Conservation (phyloP, 1,140 invertebrate species). For the Ceratoteleas bidentatus region DNA sequence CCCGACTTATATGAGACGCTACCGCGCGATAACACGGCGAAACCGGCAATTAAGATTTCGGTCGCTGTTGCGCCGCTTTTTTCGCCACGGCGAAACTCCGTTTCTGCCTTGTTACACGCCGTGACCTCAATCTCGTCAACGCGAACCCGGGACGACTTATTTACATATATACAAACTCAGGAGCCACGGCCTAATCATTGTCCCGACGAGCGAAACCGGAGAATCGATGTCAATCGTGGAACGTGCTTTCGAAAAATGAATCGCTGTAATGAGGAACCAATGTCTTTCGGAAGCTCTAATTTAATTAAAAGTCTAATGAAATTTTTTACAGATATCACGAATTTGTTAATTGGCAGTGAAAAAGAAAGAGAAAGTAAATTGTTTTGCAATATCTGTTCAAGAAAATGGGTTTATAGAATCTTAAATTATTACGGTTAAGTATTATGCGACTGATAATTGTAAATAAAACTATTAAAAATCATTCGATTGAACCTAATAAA, state of each 20-base stretch:
- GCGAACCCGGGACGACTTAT: slow-evolving; percentile 36
- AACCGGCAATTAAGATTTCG: slow-evolving; percentile 66
- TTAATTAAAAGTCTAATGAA: no score
- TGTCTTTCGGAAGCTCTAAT: no score
- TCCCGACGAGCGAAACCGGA: slow-evolving; percentile 6
- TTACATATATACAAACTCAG: slow-evolving; percentile 31
- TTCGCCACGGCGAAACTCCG: slow-evolving; percentile 25
- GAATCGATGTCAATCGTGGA: slow-evolving; percentile 1
- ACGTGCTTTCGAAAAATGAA: not conserved
- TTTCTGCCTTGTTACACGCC: slow-evolving; percentile 23
- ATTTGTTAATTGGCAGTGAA: no score
- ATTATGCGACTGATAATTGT: no score
- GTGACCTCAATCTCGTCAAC: slow-evolving; percentile 18
- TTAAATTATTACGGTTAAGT: no score
- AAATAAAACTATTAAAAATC: no score
- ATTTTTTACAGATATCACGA: no score
- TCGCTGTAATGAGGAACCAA: no score
- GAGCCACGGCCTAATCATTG: slow-evolving; percentile 22
- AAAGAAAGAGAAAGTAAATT: no score
- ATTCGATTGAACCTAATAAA: no score
- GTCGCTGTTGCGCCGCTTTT: slow-evolving; percentile 18
- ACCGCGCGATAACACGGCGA: slow-evolving; percentile 45
- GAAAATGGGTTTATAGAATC: no score
- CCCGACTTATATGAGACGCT: slow-evolving; percentile 34
- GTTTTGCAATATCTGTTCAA: no score